Base-by-base conservation (phyloP, 2,113 vertebrate species). In the Megatriorchis doriae region DNA sequence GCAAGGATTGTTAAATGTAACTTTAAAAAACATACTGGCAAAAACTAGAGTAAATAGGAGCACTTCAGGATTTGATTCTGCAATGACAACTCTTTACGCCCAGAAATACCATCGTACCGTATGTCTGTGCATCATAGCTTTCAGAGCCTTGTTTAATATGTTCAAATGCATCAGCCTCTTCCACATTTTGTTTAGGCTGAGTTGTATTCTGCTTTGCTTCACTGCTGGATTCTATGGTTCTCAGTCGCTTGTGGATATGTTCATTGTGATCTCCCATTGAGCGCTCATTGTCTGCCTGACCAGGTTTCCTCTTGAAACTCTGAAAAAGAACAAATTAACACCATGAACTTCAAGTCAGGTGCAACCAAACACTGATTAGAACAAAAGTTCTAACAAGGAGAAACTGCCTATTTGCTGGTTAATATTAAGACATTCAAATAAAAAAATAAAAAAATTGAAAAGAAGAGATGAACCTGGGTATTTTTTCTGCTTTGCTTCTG, bases 251-350 rank as follows among this genome's bases (percentile, higher is more conserved):
- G 80, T 98, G 99, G 38, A 99, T 62, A 2, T 10, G 98, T 20
- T 99, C 99, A 3, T 78, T 99, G 95, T 98, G 96, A 92, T 99
- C 99, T 1, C 99, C 99, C 23, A 98, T 93, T 1, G 98, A 98
- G 8, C 99, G 99, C 79, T 99, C 98, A 1, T 99, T 99, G 97
- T 99, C 98, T 2, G 99, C 99, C 45, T 97, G 98, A 8, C 99
- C 99, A 2, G 99, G 99, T 94, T 99, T 99, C 86, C 99, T 98
- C 95, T 99, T 99, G 96, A 99, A 99, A 97, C 99, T 99, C 99
- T 99, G 97, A 36, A 86, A 91, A 62, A 80, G 32, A 74, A 13
- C 21, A 56, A 53, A 88, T 38, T 6, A 48, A 55, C 40, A 27
- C 29, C 9, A 12, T 14, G 11, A 81, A 61, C 19, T 63, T 73